Evolutionary conservation across 2,888 invertebrate genomes (phyloP).

Genomic region (Lepidochrysops patricia): DNA sequence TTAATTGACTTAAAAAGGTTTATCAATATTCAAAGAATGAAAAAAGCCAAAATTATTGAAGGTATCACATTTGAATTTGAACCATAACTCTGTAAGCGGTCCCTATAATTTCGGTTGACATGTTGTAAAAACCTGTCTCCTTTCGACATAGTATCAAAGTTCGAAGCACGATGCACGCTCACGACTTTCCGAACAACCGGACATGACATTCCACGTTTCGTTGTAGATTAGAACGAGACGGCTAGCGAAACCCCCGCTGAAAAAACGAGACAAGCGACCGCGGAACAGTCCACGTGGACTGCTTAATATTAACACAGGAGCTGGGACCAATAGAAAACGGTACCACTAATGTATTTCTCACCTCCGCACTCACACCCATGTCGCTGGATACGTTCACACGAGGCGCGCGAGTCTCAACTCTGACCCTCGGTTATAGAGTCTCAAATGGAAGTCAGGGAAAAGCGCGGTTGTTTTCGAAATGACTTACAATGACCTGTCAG

Average conservation of each 20-base stretch:
- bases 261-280: constrained; percentile 71
- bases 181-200: constrained; percentile 75
- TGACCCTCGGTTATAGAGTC: constrained; percentile 40
- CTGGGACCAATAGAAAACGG: constrained; percentile 74
- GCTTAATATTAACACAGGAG: constrained; percentile 73
- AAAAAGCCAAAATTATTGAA: constrained; percentile 32
- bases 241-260: constrained; percentile 59
- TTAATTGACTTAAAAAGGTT: constrained; percentile 75
- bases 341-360: constrained; percentile 76
- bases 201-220: constrained; percentile 75
- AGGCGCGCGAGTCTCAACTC: constrained; percentile 55
- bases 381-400: constrained; percentile 52
- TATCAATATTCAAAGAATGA: constrained; percentile 51
- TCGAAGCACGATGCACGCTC: constrained; percentile 74
- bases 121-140: constrained; percentile 37
- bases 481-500: constrained; percentile 46
- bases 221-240: constrained; percentile 73
- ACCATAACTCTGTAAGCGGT: constrained; percentile 32
- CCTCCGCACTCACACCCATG: constrained; percentile 73
- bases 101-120: constrained; percentile 29
- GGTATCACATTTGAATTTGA: constrained; percentile 28
- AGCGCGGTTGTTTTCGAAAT: constrained; percentile 48
- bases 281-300: constrained; percentile 72
- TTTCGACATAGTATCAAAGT: constrained; percentile 43
- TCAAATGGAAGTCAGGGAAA: constrained; percentile 39